Percentiles rank a stretch among this genome's conserved stretches.
Evolutionary conservation across 2,888 invertebrate species (phyloP).

Genomic region (Sinelater perroti): DNA sequence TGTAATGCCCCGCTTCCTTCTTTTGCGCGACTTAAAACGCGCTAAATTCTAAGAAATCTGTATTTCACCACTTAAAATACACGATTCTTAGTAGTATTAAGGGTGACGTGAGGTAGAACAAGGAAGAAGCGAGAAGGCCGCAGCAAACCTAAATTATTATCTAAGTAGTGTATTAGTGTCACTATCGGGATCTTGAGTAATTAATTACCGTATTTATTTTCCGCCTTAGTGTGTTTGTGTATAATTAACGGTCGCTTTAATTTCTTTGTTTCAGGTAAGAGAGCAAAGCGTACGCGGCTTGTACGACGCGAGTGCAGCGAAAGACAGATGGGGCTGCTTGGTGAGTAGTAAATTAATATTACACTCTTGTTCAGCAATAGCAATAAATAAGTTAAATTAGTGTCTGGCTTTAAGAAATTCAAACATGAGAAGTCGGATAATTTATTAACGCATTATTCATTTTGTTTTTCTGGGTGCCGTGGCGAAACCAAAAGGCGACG

Average conservation of each 20-base stretch:
- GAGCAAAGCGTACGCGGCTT: constrained; percentile 35
- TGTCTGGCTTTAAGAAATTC: constrained; percentile 49
- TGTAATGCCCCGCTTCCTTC: constrained; percentile 24
- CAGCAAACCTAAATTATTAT: background rate
- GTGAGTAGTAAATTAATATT: constrained; percentile 58
- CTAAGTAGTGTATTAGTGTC: constrained; percentile 1
- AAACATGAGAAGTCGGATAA: constrained; percentile 38
- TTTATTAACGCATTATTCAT: constrained; percentile 35
- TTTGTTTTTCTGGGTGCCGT: constrained; percentile 22
- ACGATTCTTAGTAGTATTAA: no score
- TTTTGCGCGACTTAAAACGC: constrained; percentile 15
- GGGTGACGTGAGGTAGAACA: no score
- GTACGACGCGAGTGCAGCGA: constrained; percentile 42
- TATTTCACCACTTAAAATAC: background rate
- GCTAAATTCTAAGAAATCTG: background rate
- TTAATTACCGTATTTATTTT: constrained; percentile 16
- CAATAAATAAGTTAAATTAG: constrained; percentile 57
- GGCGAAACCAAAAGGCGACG: no score
- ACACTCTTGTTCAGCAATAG: constrained; percentile 53
- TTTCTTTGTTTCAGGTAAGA: constrained; percentile 54
- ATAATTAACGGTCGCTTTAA: constrained; percentile 40
- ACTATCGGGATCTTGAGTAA: background rate
- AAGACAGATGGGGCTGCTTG: constrained; percentile 52
- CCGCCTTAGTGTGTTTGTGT: constrained; percentile 5
- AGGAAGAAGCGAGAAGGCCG: no score